Evolutionary conservation across 2,797 vertebrate genomes (phyloP).

Genomic region (Chelmon rostratus): DNA sequence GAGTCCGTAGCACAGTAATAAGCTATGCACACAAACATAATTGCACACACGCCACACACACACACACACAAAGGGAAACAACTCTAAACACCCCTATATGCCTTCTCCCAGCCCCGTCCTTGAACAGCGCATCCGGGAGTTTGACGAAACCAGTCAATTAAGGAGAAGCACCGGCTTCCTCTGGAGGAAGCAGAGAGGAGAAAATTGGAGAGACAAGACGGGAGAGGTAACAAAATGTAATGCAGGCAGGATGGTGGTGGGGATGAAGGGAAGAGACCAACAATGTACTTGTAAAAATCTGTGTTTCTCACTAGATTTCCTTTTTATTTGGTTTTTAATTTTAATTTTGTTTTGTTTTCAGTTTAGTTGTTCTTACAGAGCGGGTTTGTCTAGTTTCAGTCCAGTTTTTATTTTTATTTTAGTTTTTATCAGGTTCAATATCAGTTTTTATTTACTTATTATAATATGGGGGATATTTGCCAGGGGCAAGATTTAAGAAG

Average conservation of each 20-base stretch:
- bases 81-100: slow-evolving; percentile 15
- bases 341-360: too few species aligned
- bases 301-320: not conserved
- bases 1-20: slow-evolving; percentile 46
- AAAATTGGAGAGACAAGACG: slow-evolving; percentile 43
- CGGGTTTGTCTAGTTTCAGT: too few species aligned
- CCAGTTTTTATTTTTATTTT: too few species aligned
- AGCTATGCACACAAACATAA: slow-evolving; percentile 19
- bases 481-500: too few species aligned
- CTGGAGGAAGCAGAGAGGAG: slow-evolving; percentile 40
- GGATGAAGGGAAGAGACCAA: slow-evolving; percentile 17
- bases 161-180: slow-evolving; percentile 52
- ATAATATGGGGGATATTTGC: too few species aligned
- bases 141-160: slow-evolving; percentile 76
- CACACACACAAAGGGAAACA: slow-evolving; percentile 8
- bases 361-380: too few species aligned
- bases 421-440: too few species aligned
- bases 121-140: slow-evolving; percentile 51
- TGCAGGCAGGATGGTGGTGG: slow-evolving; percentile 11
- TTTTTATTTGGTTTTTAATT: too few species aligned
- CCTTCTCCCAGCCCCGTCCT: slow-evolving; percentile 31
- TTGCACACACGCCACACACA: not conserved
- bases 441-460: too few species aligned
- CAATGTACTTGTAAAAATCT: not conserved
- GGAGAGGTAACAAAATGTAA: slow-evolving; percentile 26